Conservation (phyloP, 1,140 invertebrate genomes). For the Orchesella cincta region DNA sequence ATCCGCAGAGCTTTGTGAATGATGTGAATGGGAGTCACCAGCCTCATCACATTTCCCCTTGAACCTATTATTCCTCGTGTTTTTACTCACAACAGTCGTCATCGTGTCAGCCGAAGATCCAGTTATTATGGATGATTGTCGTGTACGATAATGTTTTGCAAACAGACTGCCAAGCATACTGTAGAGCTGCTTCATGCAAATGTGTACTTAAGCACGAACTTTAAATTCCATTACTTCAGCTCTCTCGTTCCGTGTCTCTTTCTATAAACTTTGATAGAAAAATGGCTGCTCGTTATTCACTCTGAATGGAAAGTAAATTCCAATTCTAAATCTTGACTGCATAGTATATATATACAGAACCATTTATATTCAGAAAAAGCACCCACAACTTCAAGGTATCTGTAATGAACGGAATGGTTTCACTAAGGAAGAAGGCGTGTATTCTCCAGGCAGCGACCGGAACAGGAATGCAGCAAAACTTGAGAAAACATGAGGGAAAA, state of each 20-base stretch:
- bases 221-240: background rate
- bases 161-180: constrained; percentile 4
- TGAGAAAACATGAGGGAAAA: background rate
- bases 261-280: no score
- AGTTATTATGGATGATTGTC: constrained; percentile 1
- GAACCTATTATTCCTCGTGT: background rate
- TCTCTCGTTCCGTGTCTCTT: background rate
- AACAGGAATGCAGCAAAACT: background rate
- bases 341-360: background rate
- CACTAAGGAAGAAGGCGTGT: background rate
- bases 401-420: background rate
- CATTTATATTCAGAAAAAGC: background rate
- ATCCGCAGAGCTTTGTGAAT: constrained; percentile 38
- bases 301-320: no score
- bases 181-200: background rate
- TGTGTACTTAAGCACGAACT: background rate
- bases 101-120: constrained; percentile 10
- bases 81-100: background rate
- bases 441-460: background rate
- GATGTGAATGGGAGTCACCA: constrained; percentile 25
- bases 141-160: background rate
- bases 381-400: no score
- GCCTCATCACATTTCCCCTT: background rate
- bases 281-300: no score
- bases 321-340: background rate